Evolutionary conservation across 2,888 invertebrate species (phyloP), one percentile per base, ranked within the genome.

Genomic region (Biston betularia): DNA sequence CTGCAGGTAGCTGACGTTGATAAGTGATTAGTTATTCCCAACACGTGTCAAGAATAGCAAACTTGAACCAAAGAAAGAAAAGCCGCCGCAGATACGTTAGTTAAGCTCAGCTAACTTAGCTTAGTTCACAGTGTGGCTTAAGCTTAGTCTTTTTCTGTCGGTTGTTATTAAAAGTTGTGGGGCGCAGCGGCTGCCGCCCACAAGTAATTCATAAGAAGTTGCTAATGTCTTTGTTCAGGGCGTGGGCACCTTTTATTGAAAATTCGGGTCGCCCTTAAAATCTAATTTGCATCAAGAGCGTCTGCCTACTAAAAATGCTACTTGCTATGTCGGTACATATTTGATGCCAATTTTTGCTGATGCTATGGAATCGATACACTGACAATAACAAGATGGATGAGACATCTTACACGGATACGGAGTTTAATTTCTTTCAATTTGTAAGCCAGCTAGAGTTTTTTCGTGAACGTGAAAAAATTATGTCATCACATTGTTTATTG

Each of bases 171-270:
- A 77, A 80, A 83, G 72, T 71, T 78, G 75, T 50, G 48, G 56
- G 62, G 44, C 59, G 60, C 70, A 64, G 45, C 56, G 46, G 63
- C 69, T 64, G 62, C 64, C 62, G 72, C 56, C 65, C 65, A 64
- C 50, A 69, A 69, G 70, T 77, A 78, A 80, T 83, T 80, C 79
- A 80, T 79, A 79, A 77, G 71, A 85, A 83, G 75, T 85, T 82
- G 71, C 73, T 74, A 77, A 83, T 80, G 77, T 79, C 80, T 78
- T 75, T 70, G 75, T 75, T 72, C 71, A 72, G 46, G 64, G 75
- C 78, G 80, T 76, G 72, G 78, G 74, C 66, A 71, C 75, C 63
- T 75, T 77, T 79, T 78, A 82, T 83, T 81, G 81, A 82, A 84
- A 80, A 79, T 75, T 78, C 69, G 73, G 64, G 70, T 60, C 69